These are phyloP conservation scores for Gymnodraco acuticeps DNA, from an alignment of 2,797 vertebrate species.

Conservation along the genomic window DNA sequence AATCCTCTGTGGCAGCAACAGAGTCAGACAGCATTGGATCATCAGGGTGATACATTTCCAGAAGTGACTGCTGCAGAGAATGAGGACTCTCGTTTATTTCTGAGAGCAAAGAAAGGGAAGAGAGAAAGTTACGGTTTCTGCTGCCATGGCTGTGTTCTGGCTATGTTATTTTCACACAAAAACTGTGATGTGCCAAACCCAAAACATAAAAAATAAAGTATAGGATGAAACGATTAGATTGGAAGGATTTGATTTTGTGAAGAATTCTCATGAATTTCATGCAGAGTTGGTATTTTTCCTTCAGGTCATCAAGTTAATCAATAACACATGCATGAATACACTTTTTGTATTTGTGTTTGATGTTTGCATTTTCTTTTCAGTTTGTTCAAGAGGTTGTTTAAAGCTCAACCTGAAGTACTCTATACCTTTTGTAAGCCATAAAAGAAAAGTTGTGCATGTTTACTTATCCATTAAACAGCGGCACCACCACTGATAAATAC, in stretches of 20 bases:
- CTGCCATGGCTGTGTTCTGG: neutral
- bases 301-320: neutral
- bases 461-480: neutral
- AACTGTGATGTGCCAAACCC: neutral
- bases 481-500: too few species aligned
- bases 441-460: neutral
- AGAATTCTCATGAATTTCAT: neutral
- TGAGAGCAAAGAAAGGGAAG: constrained; percentile 33
- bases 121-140: constrained; percentile 13
- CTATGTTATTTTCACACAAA: constrained; percentile 21
- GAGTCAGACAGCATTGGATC: constrained; percentile 69
- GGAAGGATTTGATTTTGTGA: neutral
- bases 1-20: constrained; percentile 30
- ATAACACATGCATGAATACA: neutral
- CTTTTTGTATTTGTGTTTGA: neutral
- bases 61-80: neutral
- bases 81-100: constrained; percentile 42
- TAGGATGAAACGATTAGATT: neutral
- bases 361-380: neutral
- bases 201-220: neutral
- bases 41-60: constrained; percentile 47
- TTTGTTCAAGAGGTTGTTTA: neutral
- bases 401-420: neutral
- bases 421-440: neutral
- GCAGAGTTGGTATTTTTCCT: neutral